These are phyloP conservation scores for Pavo muticus DNA, from an alignment of 2,113 vertebrate species.

Conservation along the genomic window DNA sequence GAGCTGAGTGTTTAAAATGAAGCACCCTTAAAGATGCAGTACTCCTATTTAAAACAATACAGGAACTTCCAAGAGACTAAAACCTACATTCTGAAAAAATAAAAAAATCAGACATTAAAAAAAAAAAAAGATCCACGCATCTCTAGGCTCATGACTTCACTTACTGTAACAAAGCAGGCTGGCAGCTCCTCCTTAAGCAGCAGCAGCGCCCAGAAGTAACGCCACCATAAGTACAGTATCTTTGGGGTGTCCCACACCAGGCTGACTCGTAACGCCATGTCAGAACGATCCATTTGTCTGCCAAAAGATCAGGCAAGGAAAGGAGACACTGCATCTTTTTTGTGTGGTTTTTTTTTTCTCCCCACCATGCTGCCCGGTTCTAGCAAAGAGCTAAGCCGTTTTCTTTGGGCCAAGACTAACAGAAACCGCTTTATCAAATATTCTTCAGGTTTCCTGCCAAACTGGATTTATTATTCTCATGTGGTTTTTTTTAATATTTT, in stretches of 20 bases:
- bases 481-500: not conserved
- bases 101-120: constrained; percentile 24
- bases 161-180: constrained; percentile 59
- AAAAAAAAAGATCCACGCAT: constrained; percentile 19
- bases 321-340: constrained; percentile 49
- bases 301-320: constrained; percentile 46
- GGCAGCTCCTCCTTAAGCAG: constrained; percentile 32
- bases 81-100: constrained; percentile 57
- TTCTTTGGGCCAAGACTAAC: constrained; percentile 58
- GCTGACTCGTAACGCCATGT: not conserved
- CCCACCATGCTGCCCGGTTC: constrained; percentile 28
- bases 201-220: constrained; percentile 5
- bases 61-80: constrained; percentile 63
- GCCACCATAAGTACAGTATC: constrained; percentile 27
- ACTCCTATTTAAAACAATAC: constrained; percentile 61
- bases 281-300: constrained; percentile 33
- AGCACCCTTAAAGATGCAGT: constrained; percentile 59
- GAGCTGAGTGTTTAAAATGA: constrained; percentile 58
- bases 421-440: constrained; percentile 49
- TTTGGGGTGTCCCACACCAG: constrained; percentile 36
- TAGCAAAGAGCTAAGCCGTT: constrained; percentile 51
- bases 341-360: not conserved
- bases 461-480: constrained; percentile 7
- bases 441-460: constrained; percentile 50
- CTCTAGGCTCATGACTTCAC: constrained; percentile 48